These are phyloP conservation scores for Pantherophis alleghaniensis DNA, from an alignment of 2,797 vertebrate genomes.

Conservation along the genomic window DNA sequence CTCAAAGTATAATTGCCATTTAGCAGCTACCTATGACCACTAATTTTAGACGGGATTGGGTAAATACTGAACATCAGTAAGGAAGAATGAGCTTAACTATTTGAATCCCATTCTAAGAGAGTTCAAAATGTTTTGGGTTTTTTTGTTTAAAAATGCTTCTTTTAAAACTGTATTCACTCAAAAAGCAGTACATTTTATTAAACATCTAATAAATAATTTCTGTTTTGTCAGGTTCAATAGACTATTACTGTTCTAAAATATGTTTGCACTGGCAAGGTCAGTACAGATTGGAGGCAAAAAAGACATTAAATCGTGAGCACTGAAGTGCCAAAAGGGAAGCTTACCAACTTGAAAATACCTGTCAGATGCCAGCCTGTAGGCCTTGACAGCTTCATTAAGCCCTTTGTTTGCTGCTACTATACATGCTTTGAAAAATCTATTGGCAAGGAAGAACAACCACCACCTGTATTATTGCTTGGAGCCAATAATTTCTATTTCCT, in stretches of 20 bases:
- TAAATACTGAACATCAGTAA: background rate
- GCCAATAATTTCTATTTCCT: background rate
- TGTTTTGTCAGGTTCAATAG: background rate
- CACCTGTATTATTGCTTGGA: background rate
- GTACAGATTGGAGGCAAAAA: background rate
- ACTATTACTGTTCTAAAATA: background rate
- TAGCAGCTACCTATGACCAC: background rate
- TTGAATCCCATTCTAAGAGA: background rate
- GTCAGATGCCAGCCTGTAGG: background rate
- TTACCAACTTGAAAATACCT: background rate
- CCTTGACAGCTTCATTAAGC: background rate
- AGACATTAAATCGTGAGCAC: background rate
- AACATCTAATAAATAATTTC: background rate
- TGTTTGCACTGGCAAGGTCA: background rate
- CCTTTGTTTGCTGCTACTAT: background rate
- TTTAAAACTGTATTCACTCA: background rate
- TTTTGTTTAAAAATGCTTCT: background rate
- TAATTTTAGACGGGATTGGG: background rate
- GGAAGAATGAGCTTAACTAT: background rate
- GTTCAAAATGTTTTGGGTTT: background rate
- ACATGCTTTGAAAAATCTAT: background rate
- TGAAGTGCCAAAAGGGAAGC: background rate
- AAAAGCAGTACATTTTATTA: background rate
- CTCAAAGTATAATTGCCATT: background rate
- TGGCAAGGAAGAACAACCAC: background rate